Percentiles rank a stretch among this genome's conserved stretches.
Conservation (phyloP, 2,797 vertebrate genomes). For the Chaenodraco wilsoni region DNA sequence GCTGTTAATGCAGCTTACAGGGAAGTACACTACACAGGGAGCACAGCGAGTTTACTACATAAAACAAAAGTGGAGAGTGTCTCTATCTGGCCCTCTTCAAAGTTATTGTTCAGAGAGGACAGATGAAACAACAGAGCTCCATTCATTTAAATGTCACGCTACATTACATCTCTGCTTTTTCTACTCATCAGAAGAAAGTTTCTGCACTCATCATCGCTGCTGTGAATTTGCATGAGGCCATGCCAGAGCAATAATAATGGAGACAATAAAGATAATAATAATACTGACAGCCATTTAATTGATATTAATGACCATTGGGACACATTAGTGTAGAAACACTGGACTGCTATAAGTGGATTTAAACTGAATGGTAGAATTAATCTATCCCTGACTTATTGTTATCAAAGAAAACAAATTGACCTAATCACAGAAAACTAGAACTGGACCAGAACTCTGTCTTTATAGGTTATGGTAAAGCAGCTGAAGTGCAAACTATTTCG, state of each 20-base stretch:
- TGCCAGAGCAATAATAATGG: slow-evolving; percentile 29
- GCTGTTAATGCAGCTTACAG: slow-evolving; percentile 15
- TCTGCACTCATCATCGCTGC: slow-evolving; percentile 25
- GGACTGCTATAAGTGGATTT: slow-evolving; percentile 28
- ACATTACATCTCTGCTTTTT: slow-evolving; percentile 45
- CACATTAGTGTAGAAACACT: slow-evolving; percentile 23
- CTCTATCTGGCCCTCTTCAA: slow-evolving; percentile 75
- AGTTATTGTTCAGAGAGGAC: slow-evolving; percentile 63
- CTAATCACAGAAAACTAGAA: slow-evolving; percentile 13
- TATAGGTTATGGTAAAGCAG: not conserved
- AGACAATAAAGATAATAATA: slow-evolving; percentile 45
- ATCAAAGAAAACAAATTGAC: slow-evolving; percentile 19
- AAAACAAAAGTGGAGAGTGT: slow-evolving; percentile 71
- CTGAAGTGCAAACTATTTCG: slow-evolving; percentile 11
- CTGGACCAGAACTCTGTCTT: slow-evolving; percentile 4
- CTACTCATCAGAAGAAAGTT: slow-evolving; percentile 34
- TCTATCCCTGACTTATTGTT: slow-evolving; percentile 26
- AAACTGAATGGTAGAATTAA: slow-evolving; percentile 18
- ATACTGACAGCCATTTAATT: slow-evolving; percentile 45
- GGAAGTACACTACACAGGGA: slow-evolving; percentile 35
- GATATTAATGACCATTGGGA: slow-evolving; percentile 44
- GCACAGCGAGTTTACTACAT: slow-evolving; percentile 64
- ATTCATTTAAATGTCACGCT: slow-evolving; percentile 54
- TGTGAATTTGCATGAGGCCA: slow-evolving; percentile 34
- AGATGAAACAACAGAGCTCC: slow-evolving; percentile 35